A percentile compares a stretch with the other conserved stretches of the same genome.
phyloP scores from a whole-genome alignment of 2,888 invertebrate genomes.

The Eupithecia subumbrata region DNA sequence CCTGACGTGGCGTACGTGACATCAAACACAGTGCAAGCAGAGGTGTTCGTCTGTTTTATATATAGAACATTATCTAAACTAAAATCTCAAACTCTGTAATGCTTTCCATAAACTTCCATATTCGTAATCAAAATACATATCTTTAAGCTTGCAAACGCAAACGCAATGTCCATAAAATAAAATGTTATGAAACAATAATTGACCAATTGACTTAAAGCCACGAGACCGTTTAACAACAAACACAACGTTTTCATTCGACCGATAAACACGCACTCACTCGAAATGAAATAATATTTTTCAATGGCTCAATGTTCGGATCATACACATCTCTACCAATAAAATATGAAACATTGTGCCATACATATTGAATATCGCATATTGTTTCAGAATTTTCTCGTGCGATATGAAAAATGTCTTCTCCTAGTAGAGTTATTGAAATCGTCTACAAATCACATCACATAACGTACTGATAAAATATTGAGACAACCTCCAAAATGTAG shows the following conservation, averaged over 20 bases:
- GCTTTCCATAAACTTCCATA: neutral
- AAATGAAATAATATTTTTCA: slow-evolving; percentile 52
- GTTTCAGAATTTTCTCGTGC: slow-evolving; percentile 44
- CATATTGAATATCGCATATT: slow-evolving; percentile 47
- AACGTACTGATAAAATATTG: slow-evolving; percentile 3
- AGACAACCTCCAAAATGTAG: neutral
- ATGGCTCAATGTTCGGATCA: slow-evolving; percentile 58
- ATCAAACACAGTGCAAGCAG: slow-evolving; percentile 26
- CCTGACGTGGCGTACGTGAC: slow-evolving; percentile 28
- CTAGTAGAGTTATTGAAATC: slow-evolving; percentile 9
- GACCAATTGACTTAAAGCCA: slow-evolving; percentile 39
- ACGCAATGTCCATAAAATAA: slow-evolving; percentile 12
- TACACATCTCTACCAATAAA: slow-evolving; percentile 58
- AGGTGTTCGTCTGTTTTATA: slow-evolving; percentile 26
- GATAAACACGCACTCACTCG: slow-evolving; percentile 49
- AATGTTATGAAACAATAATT: slow-evolving; percentile 29
- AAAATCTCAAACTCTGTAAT: neutral
- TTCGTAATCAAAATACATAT: neutral
- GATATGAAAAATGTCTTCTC: slow-evolving; percentile 47
- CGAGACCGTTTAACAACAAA: slow-evolving; percentile 37
- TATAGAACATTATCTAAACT: slow-evolving; percentile 31
- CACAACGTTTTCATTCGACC: slow-evolving; percentile 46
- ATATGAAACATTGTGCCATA: slow-evolving; percentile 59
- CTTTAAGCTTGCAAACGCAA: neutral
- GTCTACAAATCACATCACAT: slow-evolving; percentile 12